These are phyloP conservation scores for Julus scandinavius DNA, from an alignment of 2,888 invertebrate species.

Conservation along the genomic window DNA sequence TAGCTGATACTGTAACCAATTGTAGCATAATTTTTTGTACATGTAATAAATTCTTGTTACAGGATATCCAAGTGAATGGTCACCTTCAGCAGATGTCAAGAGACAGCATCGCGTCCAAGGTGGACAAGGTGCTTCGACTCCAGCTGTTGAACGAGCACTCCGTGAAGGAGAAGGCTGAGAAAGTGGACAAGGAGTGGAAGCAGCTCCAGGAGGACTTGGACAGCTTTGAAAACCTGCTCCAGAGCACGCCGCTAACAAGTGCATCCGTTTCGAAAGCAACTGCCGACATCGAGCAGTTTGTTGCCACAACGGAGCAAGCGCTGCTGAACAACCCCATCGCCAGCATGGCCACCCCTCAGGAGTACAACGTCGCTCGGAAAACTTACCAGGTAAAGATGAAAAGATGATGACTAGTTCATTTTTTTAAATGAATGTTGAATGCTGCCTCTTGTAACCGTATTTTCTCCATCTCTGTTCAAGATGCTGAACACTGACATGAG, in stretches of 20 bases:
- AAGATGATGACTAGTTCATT: not conserved
- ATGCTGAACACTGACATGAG: conserved; percentile 6
- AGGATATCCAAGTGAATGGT: conserved; percentile 50
- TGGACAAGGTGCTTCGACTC: conserved; percentile 48
- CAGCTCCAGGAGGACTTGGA: conserved; percentile 44
- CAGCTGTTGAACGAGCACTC: conserved; percentile 48
- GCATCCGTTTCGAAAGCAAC: conserved; percentile 33
- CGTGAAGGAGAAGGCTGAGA: conserved; percentile 38
- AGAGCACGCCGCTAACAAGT: not conserved
- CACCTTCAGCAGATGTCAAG: not conserved
- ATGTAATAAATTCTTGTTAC: not conserved
- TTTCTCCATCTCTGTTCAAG: not conserved
- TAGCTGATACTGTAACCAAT: not conserved
- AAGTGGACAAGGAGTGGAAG: conserved; percentile 49
- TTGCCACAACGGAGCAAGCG: not conserved
- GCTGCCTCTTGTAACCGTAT: no score
- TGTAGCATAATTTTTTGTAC: conserved; percentile 14
- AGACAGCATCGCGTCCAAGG: not conserved
- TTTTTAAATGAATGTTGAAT: no score
- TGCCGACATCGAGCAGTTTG: conserved; percentile 40
- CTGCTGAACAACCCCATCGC: conserved; percentile 10
- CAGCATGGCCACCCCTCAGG: not conserved
- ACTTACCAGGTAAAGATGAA: conserved; percentile 53
- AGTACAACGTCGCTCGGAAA: not conserved
- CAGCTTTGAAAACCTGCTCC: conserved; percentile 35